Conservation (phyloP, 2,113 vertebrate genomes). For the Oreochromis aureus region DNA sequence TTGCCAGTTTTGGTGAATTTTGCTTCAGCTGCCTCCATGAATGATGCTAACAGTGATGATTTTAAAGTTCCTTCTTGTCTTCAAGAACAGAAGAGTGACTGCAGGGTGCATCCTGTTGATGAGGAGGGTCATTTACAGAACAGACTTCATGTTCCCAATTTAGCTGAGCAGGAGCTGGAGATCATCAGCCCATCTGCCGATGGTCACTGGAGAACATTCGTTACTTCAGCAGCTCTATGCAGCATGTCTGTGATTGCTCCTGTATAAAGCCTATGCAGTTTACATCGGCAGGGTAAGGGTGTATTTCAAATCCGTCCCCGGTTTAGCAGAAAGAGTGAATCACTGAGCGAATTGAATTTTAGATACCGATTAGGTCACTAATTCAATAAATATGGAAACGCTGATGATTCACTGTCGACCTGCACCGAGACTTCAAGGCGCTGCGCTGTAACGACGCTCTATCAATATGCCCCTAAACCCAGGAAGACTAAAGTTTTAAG, state of each 20-base stretch:
- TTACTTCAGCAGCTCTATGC: slow-evolving; percentile 18
- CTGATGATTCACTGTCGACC: neutral
- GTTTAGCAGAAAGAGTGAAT: neutral
- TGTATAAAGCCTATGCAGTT: neutral
- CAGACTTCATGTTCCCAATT: slow-evolving; percentile 55
- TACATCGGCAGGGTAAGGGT: neutral
- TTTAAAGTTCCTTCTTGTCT: slow-evolving; percentile 30
- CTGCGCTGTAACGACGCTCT: neutral
- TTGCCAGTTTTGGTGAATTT: slow-evolving; percentile 33
- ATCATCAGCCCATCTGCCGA: slow-evolving; percentile 47
- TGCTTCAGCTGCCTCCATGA: slow-evolving; percentile 25
- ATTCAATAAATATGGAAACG: neutral
- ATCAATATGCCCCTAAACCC: neutral
- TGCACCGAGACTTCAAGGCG: neutral
- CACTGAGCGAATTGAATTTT: neutral
- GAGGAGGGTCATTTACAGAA: slow-evolving; percentile 51
- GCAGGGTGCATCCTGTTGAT: slow-evolving; percentile 59
- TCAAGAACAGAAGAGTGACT: slow-evolving; percentile 50
- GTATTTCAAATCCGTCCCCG: neutral
- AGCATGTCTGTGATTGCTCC: neutral
- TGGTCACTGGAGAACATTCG: slow-evolving; percentile 34
- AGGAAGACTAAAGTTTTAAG: neutral
- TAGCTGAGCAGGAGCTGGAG: slow-evolving; percentile 32
- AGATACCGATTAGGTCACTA: neutral
- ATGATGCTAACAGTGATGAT: slow-evolving; percentile 27